Evolutionary conservation across 2,888 invertebrate species (phyloP), one percentile per base, ranked within the genome.

Genomic region (Ormia ochracea): DNA sequence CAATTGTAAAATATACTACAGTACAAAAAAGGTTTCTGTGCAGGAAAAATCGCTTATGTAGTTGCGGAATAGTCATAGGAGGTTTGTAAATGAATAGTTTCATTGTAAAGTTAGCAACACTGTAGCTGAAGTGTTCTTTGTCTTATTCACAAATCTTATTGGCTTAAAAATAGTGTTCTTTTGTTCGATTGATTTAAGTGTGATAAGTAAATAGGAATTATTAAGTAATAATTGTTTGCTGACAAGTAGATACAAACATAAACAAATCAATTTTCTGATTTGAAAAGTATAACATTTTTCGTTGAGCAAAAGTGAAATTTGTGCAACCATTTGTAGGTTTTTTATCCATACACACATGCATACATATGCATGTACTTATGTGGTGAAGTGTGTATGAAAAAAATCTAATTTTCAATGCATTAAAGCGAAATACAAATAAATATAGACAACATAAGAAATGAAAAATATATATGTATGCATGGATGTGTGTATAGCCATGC

Each of bases 41-140:
- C 17, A 17, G 6, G 2, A 50, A 36, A 45, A 61, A 45, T 17
- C 61, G 61, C 45, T 21, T 9, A 31, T 52, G 7, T 12, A 21
- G 19, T 3, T 10, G 10, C n/a, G n/a, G n/a, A n/a, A n/a, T n/a
- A n/a, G n/a, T n/a, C 33, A 5, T 33, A 6, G 33, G 21, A 21
- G 12, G 4, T 33, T 48, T 2, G 6, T 12, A 14, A 26, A 14
- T 31, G 3, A 14, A 23, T 38, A 65, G 65, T 36, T 50, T 50
- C 0, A 38, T 19, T 23, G 68, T 43, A 3, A 10, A 9, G 43
- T 56, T 41, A 31, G 14, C 68, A 68, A 0, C 33, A 68, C 54
- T 68, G 31, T 10, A 12, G 52, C 26, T 65, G 38, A 59, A 68
- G 68, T 76, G 33, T 72, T 78, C 78, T 78, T 78, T 78, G 72